Base-by-base conservation (phyloP, 2,797 vertebrate species). In the Notamacropus eugenii region DNA sequence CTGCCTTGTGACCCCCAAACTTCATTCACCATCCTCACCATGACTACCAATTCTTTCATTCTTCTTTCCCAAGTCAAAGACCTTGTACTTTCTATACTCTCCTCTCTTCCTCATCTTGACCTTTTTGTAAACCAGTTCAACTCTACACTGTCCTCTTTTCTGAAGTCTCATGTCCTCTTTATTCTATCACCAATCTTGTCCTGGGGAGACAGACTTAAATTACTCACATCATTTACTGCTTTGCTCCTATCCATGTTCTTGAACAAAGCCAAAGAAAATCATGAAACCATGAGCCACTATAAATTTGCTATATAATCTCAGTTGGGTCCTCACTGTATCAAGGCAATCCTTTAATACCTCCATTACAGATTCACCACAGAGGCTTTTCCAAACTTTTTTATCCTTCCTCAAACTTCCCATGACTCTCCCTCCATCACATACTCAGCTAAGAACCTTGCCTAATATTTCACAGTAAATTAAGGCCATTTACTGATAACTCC, bases 361-460 rank as follows among this genome's bases (percentile, higher is more conserved):
- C 55, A 52, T 90, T 34, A 22, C 22, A 55, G 28, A 59, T 13
- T 97, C 27, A 91, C 46, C 93, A 54, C 0, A 14, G 54, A 92
- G 2, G 28, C 11, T 46, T 16, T 0, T 67, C 27, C 19, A 1
- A 91, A 19, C 24, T 0, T 0, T 46, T 1, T 52, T 24, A 0
- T 90, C 11, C 93, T 31, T 95, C 19, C 40, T 54, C 50, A 92
- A 74, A 67, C 34, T 1, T 91, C 55, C n/a, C 54, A 5, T 87
- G 40, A 31, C 54, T 91, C 2, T 11, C 95, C 5, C 22, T 12
- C 1, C 11, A 28, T 11, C 22, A 1, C 90, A 55, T 28, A 54
- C 40, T 31, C 8, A 3, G 12, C 52, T 59, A 40, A 91, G 93
- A 28, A 54, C 22, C 90, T 52, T 46, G 55, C 3, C 55, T 96